Evolutionary conservation across 1,140 invertebrate species (phyloP).

Genomic region (Drosophila gunungcola): DNA sequence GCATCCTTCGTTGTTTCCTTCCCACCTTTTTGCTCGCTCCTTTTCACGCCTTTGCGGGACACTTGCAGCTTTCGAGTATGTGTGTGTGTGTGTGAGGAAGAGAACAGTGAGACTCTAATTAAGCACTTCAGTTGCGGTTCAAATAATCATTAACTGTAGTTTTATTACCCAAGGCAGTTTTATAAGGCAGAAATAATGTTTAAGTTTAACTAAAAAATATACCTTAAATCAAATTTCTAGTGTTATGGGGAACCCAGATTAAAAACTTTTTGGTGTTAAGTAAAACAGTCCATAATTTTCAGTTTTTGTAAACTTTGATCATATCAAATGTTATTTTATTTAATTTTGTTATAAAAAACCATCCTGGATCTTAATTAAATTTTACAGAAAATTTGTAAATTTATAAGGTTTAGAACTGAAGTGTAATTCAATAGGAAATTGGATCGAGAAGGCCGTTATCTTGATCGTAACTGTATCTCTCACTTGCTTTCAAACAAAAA

Average conservation of each 20-base stretch:
- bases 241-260: no score
- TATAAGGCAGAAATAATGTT: background rate
- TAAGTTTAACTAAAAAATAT: background rate
- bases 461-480: constrained; percentile 1
- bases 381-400: no score
- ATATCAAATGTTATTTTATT: no score
- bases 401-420: no score
- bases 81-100: constrained; percentile 10
- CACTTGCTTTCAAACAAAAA: background rate
- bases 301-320: no score
- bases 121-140: constrained; percentile 4
- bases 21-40: constrained; percentile 12
- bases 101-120: constrained; percentile 4
- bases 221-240: no score
- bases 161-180: background rate
- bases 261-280: no score
- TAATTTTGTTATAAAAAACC: no score
- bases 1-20: constrained; percentile 34
- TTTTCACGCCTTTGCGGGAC: constrained; percentile 29
- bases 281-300: no score
- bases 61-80: constrained; percentile 31
- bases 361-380: no score
- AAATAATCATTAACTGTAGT: background rate
- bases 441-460: background rate
- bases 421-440: background rate